These are phyloP conservation scores for Acanthococcus lagerstroemiae DNA, from an alignment of 2,888 invertebrate species.

Conservation along the genomic window DNA sequence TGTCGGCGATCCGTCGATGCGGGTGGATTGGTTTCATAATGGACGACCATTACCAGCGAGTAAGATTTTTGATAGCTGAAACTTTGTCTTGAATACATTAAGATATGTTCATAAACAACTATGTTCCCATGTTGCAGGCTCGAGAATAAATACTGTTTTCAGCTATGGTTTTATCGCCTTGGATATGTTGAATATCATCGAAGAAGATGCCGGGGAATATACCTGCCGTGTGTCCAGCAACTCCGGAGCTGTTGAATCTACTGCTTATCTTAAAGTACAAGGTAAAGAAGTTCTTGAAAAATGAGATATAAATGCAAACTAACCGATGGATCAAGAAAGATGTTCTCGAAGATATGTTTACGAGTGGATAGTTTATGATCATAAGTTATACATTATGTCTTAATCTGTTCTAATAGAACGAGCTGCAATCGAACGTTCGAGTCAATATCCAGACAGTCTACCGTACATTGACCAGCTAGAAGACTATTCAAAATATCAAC, in stretches of 20 bases:
- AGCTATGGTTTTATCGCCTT: constrained; percentile 96
- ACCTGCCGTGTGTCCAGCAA: constrained; percentile 78
- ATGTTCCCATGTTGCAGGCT: constrained; percentile 54
- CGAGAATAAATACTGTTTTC: constrained; percentile 87
- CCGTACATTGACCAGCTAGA: constrained; percentile 84
- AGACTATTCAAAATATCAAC: constrained; percentile 78
- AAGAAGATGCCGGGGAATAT: constrained; percentile 82
- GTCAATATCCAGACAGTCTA: constrained; percentile 84
- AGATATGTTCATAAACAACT: not conserved
- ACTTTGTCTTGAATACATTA: not conserved
- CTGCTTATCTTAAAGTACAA: constrained; percentile 67
- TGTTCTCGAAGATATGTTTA: not conserved
- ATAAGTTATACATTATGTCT: not conserved
- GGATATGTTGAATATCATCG: constrained; percentile 75
- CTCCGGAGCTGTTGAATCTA: constrained; percentile 76
- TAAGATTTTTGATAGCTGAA: constrained; percentile 50
- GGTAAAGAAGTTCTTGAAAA: constrained; percentile 41
- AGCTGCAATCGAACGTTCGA: constrained; percentile 72
- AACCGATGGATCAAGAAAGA: too few relatives aligned
- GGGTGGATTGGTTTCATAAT: constrained; percentile 91
- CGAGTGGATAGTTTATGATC: not conserved
- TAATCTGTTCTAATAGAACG: constrained; percentile 46
- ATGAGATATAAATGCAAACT: not conserved
- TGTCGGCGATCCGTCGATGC: constrained; percentile 91
- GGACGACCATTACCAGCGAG: constrained; percentile 84